Evolutionary conservation across 2,113 vertebrate genomes (phyloP).

Genomic region (Erythrocebus patas): DNA sequence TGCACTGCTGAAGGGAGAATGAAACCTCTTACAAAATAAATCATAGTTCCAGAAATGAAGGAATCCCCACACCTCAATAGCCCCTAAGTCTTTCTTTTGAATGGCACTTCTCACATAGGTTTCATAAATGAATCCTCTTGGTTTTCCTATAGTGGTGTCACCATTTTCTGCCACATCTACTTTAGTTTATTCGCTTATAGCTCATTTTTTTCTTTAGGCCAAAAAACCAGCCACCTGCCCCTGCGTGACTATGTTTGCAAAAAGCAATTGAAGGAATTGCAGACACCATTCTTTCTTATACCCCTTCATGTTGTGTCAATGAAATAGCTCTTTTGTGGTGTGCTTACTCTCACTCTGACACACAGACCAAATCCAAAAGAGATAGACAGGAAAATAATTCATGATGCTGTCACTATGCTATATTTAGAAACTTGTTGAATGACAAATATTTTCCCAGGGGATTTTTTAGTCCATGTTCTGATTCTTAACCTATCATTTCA

Average conservation of each 20-base stretch:
- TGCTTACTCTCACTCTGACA: not conserved
- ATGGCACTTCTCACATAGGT: not conserved
- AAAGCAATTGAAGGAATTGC: not conserved
- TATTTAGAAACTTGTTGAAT: not conserved
- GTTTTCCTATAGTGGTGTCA: not conserved
- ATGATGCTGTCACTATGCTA: not conserved
- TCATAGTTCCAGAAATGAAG: not conserved
- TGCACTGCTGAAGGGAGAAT: not conserved
- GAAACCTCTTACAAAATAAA: not conserved
- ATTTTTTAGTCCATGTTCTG: not conserved
- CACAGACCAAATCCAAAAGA: not conserved
- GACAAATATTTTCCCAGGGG: not conserved
- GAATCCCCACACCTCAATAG: not conserved
- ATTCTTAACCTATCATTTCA: not conserved
- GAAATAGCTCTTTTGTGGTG: not conserved
- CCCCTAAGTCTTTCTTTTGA: not conserved
- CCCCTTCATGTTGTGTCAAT: not conserved
- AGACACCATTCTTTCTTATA: not conserved
- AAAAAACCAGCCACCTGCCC: not conserved
- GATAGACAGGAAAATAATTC: not conserved
- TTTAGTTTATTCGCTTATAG: not conserved
- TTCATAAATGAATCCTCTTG: not conserved
- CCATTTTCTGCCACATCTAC: not conserved
- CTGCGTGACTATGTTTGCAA: not conserved
- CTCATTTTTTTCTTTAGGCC: conserved; percentile 12